Evolutionary conservation across 1,140 invertebrate species (phyloP), one percentile per base, ranked within the genome.

Genomic region (Papilio polyxenes): DNA sequence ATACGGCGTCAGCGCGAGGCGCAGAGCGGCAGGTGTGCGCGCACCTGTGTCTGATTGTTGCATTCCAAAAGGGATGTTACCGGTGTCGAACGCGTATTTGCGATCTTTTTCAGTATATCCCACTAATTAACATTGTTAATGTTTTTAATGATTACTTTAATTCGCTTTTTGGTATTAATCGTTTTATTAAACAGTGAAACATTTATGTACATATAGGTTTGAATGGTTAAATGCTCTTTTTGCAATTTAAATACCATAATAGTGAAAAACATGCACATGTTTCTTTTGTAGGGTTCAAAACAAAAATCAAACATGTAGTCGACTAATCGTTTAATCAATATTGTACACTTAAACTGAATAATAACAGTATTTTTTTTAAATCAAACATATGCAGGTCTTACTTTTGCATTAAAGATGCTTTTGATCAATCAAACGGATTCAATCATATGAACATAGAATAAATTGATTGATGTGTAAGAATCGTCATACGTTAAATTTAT

Each of bases 21-120:
- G 72, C 44, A 40, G 53, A 74, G 75, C 78, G 84, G 88, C 90
- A 91, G 90, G 90, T 91, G 90, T 84, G 80, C 82, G 77, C 84
- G 83, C 90, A 91, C 90, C 89, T 91, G 90, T 89, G 85, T 82
- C n/a, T 87, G 87, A 90, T 91, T 90, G 89, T 90, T 88, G 85
- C 90, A 91, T 91, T 91, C 90, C 90, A 80, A 75, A 75, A 75
- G 44, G 75, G 48, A 75, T 75, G 75, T 75, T 75, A 75, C 75
- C 80, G 37, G 65, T 53, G 82, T 49, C 65, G 75, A 79, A 72
- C 81, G 85, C 82, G 78, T 83, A 80, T 48, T 75, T 49, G 75
- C n/a, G 48, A 49, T 51, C 40, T 75, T 75, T 75, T 75, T 75
- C 75, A 75, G 48, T 75, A 20, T 75, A 5, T 17, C 10, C 75